Base-by-base conservation (phyloP, 2,797 vertebrate species). In the Pangasius macronema region DNA sequence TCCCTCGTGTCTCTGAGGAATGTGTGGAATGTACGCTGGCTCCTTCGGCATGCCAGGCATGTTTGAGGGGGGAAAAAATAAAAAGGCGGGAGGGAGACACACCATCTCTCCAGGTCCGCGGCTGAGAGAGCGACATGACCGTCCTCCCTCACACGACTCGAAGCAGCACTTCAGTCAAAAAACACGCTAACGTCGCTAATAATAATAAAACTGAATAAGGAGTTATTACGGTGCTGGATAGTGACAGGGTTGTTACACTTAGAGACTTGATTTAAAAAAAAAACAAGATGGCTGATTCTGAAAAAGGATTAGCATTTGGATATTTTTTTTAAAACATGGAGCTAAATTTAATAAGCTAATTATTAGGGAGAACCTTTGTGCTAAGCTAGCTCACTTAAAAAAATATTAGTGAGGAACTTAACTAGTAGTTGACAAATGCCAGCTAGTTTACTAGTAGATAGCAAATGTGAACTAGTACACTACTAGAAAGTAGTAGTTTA, bases 21-120 rank as follows among this genome's bases (percentile, higher is more conserved):
- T 92, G 93, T 86, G 84, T 92, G 93, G 94, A 95, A 95, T 95
- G 94, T 93, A 93, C 92, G 90, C 93, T 86, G 91, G 93, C 93
- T 94, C 87, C 87, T 92, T 89, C 55, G 94, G 93, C 95, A 95
- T 95, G 93, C 93, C 89, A 92, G 90, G 93, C 94, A 95, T 63
- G 91, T 94, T 87, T 90, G 87, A 88, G 90, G 86, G 92, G 91
- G 89, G 93, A 88, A 11, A 86, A 82, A 82, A 88, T 93, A 92
- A 27, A 88, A 81, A 84, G 88, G 39, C 6, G 53, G 30, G 57
- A n/a, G 36, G 72, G 59, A 73, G 53, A 24, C 42, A 68, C 33
- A 3, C n/a, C 2, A 30, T 14, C 3, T 27, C 85, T 18, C 49
- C 84, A 57, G 79, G 22, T 11, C 33, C 24, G 51, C 18, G 13